phyloP scores from a whole-genome alignment of 2,797 vertebrate species.

The Distichodus sexfasciatus region DNA sequence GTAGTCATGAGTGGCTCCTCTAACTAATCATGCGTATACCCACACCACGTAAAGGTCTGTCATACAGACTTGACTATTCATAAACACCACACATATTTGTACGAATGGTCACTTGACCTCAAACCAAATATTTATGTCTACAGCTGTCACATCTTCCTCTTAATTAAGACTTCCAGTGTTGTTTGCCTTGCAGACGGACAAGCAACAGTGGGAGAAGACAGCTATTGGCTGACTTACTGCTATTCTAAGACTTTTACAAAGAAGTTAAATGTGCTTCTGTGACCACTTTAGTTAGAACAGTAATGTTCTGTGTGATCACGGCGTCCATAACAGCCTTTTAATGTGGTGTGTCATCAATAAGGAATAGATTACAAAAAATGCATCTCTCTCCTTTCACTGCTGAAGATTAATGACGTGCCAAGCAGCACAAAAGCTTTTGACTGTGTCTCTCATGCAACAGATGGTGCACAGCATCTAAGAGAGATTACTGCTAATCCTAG shows the following conservation, averaged over 20 bases:
- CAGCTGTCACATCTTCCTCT: background rate
- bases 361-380: slow-evolving; percentile 10
- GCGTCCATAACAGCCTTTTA: background rate
- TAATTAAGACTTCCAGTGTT: background rate
- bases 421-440: slow-evolving; percentile 5
- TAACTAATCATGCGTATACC: too few species aligned
- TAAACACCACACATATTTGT: background rate
- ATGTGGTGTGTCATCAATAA: background rate
- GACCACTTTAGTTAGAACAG: background rate
- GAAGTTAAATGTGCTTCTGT: background rate
- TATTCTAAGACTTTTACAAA: background rate
- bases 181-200: background rate
- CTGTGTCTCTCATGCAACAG: too few species aligned
- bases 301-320: slow-evolving; percentile 7
- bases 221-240: too few species aligned
- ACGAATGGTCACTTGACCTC: background rate
- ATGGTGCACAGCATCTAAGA: background rate
- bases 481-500: background rate
- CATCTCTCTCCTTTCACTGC: background rate
- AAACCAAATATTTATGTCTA: background rate
- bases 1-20: too few species aligned
- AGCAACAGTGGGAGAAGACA: background rate
- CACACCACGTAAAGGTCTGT: too few species aligned
- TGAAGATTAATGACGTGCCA: background rate
- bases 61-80: background rate